A percentile compares a stretch with the other conserved stretches of the same genome.
These are phyloP conservation scores for Hirtodrosophila histrioides DNA, from an alignment of 2,888 invertebrate genomes.

Conservation along the genomic window DNA sequence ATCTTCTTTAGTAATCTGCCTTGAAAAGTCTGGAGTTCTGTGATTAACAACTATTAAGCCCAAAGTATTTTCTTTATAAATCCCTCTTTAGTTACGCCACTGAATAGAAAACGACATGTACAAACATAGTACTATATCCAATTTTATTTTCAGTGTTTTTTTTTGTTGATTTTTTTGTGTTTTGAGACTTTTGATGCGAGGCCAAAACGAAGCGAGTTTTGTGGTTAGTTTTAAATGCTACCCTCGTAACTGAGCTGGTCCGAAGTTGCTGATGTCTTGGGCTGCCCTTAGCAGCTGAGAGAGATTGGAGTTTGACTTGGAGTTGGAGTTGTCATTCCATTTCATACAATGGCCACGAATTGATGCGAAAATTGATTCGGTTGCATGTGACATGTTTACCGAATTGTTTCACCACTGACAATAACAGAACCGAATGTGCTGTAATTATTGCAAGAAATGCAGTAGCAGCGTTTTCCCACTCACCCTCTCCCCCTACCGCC, in stretches of 20 bases:
- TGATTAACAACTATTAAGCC: too few relatives aligned
- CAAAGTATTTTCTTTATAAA: neutral
- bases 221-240: slow-evolving; percentile 66
- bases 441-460: slow-evolving; percentile 63
- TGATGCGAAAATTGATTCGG: slow-evolving; percentile 83
- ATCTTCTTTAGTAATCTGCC: too few relatives aligned
- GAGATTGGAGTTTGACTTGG: slow-evolving; percentile 7
- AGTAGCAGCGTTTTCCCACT: slow-evolving; percentile 28
- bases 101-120: slow-evolving; percentile 5
- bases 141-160: slow-evolving; percentile 42
- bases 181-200: slow-evolving; percentile 65
- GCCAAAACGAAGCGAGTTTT: slow-evolving; percentile 29
- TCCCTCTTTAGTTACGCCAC: slow-evolving; percentile 11
- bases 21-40: too few relatives aligned
- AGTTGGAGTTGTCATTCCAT: slow-evolving; percentile 59
- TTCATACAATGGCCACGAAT: slow-evolving; percentile 75
- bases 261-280: slow-evolving; percentile 25
- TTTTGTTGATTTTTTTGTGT: slow-evolving; percentile 32
- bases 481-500: too few relatives aligned
- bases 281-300: slow-evolving; percentile 10
- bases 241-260: slow-evolving; percentile 42
- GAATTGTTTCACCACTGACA: slow-evolving; percentile 63
- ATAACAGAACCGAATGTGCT: slow-evolving; percentile 13
- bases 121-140: slow-evolving; percentile 24
- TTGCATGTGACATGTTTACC: slow-evolving; percentile 83